Conservation (phyloP, 1,140 invertebrate genomes). For the Drosophila arawakana region DNA sequence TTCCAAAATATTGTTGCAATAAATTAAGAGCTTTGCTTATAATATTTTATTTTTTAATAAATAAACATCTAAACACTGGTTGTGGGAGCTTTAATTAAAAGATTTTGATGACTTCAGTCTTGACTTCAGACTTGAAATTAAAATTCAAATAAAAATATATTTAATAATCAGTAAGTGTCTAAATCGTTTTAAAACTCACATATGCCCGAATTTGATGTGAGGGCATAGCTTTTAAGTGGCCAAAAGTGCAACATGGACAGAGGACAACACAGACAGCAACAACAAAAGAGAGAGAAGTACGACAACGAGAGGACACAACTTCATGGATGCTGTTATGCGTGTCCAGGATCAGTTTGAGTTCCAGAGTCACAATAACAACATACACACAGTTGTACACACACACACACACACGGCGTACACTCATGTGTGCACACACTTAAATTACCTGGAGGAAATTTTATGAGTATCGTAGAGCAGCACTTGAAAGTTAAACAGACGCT, state of each 20-base stretch:
- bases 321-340: conserved; percentile 35
- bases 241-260: conserved; percentile 69
- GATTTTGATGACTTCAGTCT: too few species aligned
- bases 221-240: conserved; percentile 66
- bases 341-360: conserved; percentile 38
- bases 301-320: conserved; percentile 37
- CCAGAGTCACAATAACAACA: conserved; percentile 67
- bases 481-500: conserved; percentile 80
- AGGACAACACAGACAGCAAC: background rate
- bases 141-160: too few species aligned
- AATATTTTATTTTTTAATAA: too few species aligned
- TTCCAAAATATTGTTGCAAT: too few species aligned
- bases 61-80: too few species aligned
- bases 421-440: conserved; percentile 40
- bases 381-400: conserved; percentile 3
- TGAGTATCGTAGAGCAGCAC: conserved; percentile 76
- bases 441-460: conserved; percentile 82
- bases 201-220: background rate
- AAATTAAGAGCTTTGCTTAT: too few species aligned
- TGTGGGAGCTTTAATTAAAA: too few species aligned
- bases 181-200: background rate
- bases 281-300: conserved; percentile 9
- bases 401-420: background rate
- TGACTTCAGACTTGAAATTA: too few species aligned
- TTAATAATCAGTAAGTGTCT: background rate